Conservation (phyloP, 2,797 vertebrate genomes). For the Crocodylus rhombifer region DNA sequence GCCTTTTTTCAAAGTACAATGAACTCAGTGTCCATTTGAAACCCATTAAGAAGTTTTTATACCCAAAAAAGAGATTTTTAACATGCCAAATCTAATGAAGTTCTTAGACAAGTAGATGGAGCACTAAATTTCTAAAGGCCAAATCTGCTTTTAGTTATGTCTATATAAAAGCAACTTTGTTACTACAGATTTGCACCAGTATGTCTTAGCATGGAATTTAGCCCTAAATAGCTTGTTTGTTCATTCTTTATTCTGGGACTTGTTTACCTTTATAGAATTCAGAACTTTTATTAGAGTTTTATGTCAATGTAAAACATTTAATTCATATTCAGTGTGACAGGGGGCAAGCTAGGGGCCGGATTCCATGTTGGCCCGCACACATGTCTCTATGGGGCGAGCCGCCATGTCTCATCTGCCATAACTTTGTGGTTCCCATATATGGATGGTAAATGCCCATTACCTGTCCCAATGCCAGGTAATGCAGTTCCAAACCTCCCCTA, state of each 20-base stretch:
- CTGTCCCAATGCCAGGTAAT: no score
- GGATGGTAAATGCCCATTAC: no score
- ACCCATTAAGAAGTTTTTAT: slow-evolving; percentile 35
- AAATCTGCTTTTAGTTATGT: background rate
- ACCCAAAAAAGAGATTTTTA: slow-evolving; percentile 49
- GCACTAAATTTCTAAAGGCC: background rate
- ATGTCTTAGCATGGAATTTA: slow-evolving; percentile 26
- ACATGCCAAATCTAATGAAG: slow-evolving; percentile 19
- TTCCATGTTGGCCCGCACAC: no score
- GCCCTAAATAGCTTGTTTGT: background rate
- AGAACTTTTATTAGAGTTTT: slow-evolving; percentile 25
- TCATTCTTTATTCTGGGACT: slow-evolving; percentile 22
- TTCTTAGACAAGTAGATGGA: slow-evolving; percentile 16
- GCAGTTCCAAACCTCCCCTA: no score
- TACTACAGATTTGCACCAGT: background rate
- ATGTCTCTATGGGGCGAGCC: no score
- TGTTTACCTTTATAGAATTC: slow-evolving; percentile 45
- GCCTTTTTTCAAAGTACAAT: slow-evolving; percentile 59
- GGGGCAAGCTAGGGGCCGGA: no score
- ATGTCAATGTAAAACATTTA: slow-evolving; percentile 26
- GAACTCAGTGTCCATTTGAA: slow-evolving; percentile 64
- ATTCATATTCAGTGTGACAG: background rate
- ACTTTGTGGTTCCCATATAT: no score
- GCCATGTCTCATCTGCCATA: no score
- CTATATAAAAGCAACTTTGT: background rate